A percentile compares a stretch with the other conserved stretches of the same genome.
Conservation (phyloP, 2,888 invertebrate genomes). For the Taenaris catops region DNA sequence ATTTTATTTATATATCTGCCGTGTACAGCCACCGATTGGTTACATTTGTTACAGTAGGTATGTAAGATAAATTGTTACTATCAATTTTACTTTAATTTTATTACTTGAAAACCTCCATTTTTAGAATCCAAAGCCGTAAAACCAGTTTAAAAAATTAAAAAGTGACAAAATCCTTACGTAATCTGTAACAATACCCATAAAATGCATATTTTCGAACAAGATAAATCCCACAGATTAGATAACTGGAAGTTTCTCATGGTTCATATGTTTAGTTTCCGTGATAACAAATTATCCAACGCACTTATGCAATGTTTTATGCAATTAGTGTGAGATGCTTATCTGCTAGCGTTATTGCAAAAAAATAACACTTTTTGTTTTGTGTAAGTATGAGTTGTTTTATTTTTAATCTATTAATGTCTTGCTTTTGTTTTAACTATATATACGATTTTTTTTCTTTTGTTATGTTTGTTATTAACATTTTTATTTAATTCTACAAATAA, state of each 20-base stretch:
- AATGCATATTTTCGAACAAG: neutral
- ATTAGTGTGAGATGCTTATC: slow-evolving; percentile 7
- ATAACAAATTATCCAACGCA: neutral
- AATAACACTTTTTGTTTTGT: slow-evolving; percentile 10
- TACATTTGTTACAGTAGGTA: no score
- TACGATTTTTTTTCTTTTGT: slow-evolving; percentile 7
- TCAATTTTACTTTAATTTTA: no score
- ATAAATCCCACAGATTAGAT: slow-evolving; percentile 1
- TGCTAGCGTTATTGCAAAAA: neutral
- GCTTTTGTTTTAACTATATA: slow-evolving; percentile 10
- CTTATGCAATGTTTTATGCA: slow-evolving; percentile 1
- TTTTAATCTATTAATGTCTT: slow-evolving; percentile 10
- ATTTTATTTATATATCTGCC: no score
- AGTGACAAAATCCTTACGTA: no score
- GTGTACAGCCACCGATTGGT: no score
- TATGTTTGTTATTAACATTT: slow-evolving; percentile 3
- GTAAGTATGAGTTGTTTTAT: slow-evolving; percentile 19
- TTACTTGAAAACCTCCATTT: no score
- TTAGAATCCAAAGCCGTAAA: no score
- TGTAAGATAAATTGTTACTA: no score
- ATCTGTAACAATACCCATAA: no score
- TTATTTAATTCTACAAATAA: slow-evolving; percentile 1
- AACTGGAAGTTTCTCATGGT: slow-evolving; percentile 11
- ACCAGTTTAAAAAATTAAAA: no score
- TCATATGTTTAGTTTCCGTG: slow-evolving; percentile 4